phyloP scores from a whole-genome alignment of 2,888 invertebrate genomes.

The Agriopis aurantiaria region DNA sequence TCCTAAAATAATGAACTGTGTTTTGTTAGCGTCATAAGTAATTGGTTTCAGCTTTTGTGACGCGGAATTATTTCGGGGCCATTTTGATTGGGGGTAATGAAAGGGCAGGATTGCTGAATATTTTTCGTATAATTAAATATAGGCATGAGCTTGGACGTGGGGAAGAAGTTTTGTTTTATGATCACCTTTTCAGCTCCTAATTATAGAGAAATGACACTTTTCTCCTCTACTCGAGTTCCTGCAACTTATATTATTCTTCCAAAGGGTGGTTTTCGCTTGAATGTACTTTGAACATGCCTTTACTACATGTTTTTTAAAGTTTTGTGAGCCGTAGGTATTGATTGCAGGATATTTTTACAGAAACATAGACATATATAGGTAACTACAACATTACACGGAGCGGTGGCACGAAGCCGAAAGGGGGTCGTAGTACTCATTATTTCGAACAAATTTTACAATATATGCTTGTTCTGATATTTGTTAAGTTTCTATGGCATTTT shows the following conservation, averaged over 20 bases:
- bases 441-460: too few species aligned
- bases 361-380: too few species aligned
- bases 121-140: slow-evolving; percentile 33
- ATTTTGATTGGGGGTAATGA: slow-evolving; percentile 34
- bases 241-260: background rate
- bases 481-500: too few species aligned
- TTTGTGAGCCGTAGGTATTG: too few species aligned
- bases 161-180: slow-evolving; percentile 5
- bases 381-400: too few species aligned
- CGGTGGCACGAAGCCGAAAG: too few species aligned
- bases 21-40: slow-evolving; percentile 46
- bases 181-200: slow-evolving; percentile 1
- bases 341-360: too few species aligned
- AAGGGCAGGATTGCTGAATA: slow-evolving; percentile 34
- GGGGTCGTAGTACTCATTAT: too few species aligned
- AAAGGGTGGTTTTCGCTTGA: too few species aligned
- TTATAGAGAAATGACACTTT: background rate
- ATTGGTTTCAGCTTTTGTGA: slow-evolving; percentile 40
- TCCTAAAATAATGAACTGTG: slow-evolving; percentile 54
- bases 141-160: background rate
- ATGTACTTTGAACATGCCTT: too few species aligned
- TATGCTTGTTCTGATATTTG: too few species aligned
- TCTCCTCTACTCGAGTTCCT: background rate
- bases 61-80: slow-evolving; percentile 33
- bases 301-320: background rate